Percentiles rank a stretch among this genome's conserved stretches.
phyloP scores from a whole-genome alignment of 1,140 invertebrate species.

The Ptiloglossa arizonensis region DNA sequence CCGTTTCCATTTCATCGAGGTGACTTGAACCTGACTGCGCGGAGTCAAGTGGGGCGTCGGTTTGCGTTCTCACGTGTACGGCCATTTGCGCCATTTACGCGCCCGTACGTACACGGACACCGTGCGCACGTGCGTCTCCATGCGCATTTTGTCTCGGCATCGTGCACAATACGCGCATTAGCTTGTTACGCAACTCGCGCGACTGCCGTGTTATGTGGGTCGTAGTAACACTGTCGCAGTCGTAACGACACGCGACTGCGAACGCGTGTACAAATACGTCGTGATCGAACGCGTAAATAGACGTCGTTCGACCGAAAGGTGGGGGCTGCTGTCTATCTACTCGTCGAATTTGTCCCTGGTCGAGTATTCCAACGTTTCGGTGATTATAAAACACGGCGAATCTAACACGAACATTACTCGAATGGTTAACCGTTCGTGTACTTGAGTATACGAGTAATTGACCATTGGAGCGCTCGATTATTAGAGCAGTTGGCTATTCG shows the following conservation, averaged over 20 bases:
- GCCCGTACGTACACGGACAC: neutral
- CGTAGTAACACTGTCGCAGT: conserved; percentile 17
- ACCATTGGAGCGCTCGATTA: too few species aligned
- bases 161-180: conserved; percentile 28
- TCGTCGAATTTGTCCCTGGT: too few species aligned
- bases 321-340: too few species aligned
- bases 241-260: conserved; percentile 14
- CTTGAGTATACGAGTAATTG: too few species aligned
- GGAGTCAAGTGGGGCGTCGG: neutral
- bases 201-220: conserved; percentile 30
- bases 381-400: too few species aligned
- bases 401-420: too few species aligned
- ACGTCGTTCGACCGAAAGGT: neutral
- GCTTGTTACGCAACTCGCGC: conserved; percentile 36
- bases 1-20: conserved; percentile 19
- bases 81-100: conserved; percentile 3
- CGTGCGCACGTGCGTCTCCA: conserved; percentile 11
- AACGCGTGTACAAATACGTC: neutral
- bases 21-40: neutral
- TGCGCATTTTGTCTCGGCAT: conserved; percentile 1
- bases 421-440: too few species aligned
- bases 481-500: too few species aligned
- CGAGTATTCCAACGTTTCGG: too few species aligned
- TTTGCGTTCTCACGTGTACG: conserved; percentile 29
- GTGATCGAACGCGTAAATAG: neutral